Evolutionary conservation across 2,888 invertebrate genomes (phyloP).

Genomic region (Drosophila maculinotata): DNA sequence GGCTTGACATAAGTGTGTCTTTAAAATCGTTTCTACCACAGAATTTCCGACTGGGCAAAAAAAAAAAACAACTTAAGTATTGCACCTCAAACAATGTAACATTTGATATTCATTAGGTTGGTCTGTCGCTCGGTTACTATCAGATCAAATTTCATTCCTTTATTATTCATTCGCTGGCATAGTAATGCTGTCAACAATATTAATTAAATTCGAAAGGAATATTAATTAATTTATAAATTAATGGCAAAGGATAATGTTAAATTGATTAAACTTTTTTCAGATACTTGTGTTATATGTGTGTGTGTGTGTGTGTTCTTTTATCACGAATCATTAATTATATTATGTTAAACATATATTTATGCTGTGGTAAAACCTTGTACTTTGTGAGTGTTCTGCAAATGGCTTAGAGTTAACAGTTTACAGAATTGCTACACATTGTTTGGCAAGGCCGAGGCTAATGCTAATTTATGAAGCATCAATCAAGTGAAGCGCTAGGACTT

Average conservation of each 20-base stretch:
- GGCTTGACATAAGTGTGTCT: not conserved
- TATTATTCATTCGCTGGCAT: not conserved
- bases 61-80: not conserved
- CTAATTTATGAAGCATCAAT: conserved; percentile 65
- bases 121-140: not conserved
- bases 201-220: conserved; percentile 4
- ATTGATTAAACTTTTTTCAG: conserved; percentile 1
- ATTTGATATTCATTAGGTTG: conserved; percentile 5
- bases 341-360: not conserved
- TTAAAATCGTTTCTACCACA: too few species aligned
- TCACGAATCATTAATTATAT: conserved; percentile 20
- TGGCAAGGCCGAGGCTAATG: conserved; percentile 13
- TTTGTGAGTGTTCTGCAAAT: not conserved
- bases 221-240: conserved; percentile 15
- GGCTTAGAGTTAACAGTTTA: not conserved
- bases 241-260: not conserved
- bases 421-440: conserved; percentile 3
- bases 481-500: conserved; percentile 27
- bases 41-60: not conserved
- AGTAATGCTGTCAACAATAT: not conserved
- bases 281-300: not conserved
- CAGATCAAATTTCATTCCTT: not conserved
- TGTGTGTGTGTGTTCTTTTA: not conserved
- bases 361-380: too few species aligned
- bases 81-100: conserved; percentile 28